Conservation (phyloP, 1,140 invertebrate species). For the Achroia grisella region DNA sequence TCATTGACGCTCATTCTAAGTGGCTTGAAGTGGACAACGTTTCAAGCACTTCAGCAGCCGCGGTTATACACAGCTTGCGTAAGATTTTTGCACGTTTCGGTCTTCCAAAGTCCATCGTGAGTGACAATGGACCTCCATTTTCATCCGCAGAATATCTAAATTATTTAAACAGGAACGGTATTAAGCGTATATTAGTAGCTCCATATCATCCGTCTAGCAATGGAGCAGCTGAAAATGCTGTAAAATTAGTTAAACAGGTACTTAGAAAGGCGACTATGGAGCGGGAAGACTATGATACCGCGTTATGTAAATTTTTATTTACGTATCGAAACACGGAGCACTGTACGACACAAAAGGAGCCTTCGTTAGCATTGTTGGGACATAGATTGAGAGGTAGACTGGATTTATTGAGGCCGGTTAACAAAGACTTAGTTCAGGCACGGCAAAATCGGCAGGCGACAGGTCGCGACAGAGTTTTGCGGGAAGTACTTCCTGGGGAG, state of each 20-base stretch:
- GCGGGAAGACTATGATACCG: conserved; percentile 1
- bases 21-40: neutral
- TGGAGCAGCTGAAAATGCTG: neutral
- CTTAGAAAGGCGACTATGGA: conserved; percentile 18
- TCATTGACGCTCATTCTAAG: neutral
- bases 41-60: neutral
- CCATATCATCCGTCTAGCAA: neutral
- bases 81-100: neutral
- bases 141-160: neutral
- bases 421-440: neutral
- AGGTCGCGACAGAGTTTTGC: neutral
- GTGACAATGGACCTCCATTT: neutral
- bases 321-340: conserved; percentile 24
- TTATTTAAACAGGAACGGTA: neutral
- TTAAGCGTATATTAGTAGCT: neutral
- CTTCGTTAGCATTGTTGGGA: conserved; percentile 19
- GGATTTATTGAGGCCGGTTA: conserved; percentile 6
- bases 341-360: conserved; percentile 12
- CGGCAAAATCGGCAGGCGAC: conserved; percentile 1
- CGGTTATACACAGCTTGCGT: neutral
- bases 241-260: conserved; percentile 33
- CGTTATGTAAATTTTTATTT: conserved; percentile 21
- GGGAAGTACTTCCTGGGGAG: conserved; percentile 2
- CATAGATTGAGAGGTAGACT: conserved; percentile 19
- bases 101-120: neutral